phyloP scores from a whole-genome alignment of 2,888 invertebrate species.

The Oscheius sp. region DNA sequence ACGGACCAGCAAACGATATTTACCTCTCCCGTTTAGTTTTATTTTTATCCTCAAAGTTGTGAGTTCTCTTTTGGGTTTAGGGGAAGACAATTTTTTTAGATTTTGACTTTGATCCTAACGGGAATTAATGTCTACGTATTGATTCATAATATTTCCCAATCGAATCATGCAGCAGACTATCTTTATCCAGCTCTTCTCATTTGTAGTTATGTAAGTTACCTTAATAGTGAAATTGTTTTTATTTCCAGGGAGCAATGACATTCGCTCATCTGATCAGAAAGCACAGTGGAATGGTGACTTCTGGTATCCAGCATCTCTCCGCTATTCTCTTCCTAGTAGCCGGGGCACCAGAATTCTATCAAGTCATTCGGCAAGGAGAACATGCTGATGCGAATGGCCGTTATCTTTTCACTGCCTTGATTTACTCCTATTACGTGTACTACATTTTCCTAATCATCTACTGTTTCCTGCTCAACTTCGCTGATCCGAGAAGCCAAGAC shows the following conservation, averaged over 20 bases:
- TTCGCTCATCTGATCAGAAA: conserved; percentile 80
- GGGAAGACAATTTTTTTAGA: not conserved
- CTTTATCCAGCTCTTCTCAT: conserved; percentile 58
- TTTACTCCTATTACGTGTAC: conserved; percentile 52
- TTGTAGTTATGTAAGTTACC: conserved; percentile 52
- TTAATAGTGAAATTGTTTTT: not conserved
- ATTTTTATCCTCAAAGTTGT: conserved; percentile 47
- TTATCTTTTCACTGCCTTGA: conserved; percentile 29
- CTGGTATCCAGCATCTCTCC: conserved; percentile 88
- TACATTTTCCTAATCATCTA: conserved; percentile 50
- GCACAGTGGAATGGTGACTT: conserved; percentile 86
- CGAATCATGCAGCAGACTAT: conserved; percentile 45
- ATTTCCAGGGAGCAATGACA: conserved; percentile 52
- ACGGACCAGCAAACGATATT: conserved; percentile 33
- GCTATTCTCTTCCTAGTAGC: conserved; percentile 83
- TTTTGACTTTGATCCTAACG: conserved; percentile 27
- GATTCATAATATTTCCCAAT: conserved; percentile 36
- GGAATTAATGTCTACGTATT: conserved; percentile 37
- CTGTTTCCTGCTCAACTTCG: conserved; percentile 54
- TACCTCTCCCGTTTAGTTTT: conserved; percentile 39
- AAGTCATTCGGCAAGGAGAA: conserved; percentile 47
- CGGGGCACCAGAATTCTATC: conserved; percentile 74
- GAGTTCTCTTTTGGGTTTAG: not conserved
- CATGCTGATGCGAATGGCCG: conserved; percentile 16
- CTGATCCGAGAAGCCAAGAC: conserved; percentile 51